These are phyloP conservation scores for Macrosiphum euphorbiae DNA, from an alignment of 2,888 invertebrate genomes.

Conservation along the genomic window DNA sequence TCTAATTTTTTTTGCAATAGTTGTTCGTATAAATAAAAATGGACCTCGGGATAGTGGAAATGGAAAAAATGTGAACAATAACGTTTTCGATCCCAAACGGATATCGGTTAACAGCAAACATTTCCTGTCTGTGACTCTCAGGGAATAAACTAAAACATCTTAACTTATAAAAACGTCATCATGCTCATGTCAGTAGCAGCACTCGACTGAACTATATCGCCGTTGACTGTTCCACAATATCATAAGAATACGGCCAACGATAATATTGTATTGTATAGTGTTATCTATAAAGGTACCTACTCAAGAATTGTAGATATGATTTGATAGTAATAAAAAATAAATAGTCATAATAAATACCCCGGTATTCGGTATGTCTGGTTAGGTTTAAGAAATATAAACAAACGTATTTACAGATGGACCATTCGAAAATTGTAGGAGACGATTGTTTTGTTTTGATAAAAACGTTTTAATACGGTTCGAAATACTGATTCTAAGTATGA, in stretches of 20 bases:
- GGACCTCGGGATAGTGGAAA: background rate
- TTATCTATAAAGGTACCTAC: background rate
- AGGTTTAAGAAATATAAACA: background rate
- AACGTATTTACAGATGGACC: background rate
- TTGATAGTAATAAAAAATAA: background rate
- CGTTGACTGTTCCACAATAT: background rate
- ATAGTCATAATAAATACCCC: background rate
- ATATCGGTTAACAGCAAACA: background rate
- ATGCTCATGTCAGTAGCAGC: background rate
- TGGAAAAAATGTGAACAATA: background rate
- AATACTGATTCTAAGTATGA: background rate
- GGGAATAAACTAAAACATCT: background rate
- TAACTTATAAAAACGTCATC: background rate
- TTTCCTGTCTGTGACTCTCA: background rate
- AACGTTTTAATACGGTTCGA: background rate
- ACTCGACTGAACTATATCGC: background rate
- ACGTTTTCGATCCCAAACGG: background rate
- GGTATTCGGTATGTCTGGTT: background rate
- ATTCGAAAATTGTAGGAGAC: too few relatives aligned
- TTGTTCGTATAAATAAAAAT: background rate
- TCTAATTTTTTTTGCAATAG: background rate
- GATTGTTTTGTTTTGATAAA: too few relatives aligned
- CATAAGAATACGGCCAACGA: background rate
- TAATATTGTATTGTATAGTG: background rate
- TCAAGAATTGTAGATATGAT: background rate